These are phyloP conservation scores for Hiodon tergisus DNA, from an alignment of 2,113 vertebrate genomes.

Conservation along the genomic window DNA sequence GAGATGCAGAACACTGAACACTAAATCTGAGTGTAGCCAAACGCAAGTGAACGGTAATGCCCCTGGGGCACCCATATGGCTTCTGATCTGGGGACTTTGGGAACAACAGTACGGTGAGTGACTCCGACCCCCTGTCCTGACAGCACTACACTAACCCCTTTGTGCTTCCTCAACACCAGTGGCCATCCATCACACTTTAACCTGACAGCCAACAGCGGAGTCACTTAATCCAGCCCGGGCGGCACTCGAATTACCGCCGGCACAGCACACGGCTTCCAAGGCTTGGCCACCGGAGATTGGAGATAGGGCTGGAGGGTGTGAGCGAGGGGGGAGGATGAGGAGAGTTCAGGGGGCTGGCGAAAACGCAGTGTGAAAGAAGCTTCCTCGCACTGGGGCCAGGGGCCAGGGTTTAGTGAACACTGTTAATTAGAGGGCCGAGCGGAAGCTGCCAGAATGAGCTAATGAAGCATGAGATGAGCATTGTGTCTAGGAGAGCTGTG, in stretches of 20 bases:
- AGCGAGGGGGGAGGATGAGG: neutral
- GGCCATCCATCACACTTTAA: conserved; percentile 80
- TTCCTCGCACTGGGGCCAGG: conserved; percentile 16
- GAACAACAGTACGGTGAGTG: conserved; percentile 65
- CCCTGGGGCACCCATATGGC: neutral
- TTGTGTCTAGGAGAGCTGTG: conserved; percentile 52
- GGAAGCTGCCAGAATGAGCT: conserved; percentile 49
- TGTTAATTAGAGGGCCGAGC: conserved; percentile 31
- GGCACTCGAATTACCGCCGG: conserved; percentile 31
- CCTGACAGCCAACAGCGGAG: conserved; percentile 72
- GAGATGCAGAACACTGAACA: no score
- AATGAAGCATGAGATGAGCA: conserved; percentile 46
- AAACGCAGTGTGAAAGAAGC: conserved; percentile 17
- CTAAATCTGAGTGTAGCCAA: no score
- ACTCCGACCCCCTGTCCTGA: conserved; percentile 67
- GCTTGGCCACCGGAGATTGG: neutral
- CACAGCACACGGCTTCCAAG: no score
- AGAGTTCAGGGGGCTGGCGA: neutral
- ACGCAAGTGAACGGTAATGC: no score
- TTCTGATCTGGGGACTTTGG: conserved; percentile 60
- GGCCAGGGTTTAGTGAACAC: conserved; percentile 23
- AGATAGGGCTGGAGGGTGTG: neutral
- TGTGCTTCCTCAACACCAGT: conserved; percentile 77
- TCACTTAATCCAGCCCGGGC: conserved; percentile 52
- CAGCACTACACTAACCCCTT: conserved; percentile 68